A percentile compares a stretch with the other conserved stretches of the same genome.
Conservation (phyloP, 2,797 vertebrate genomes). For the Lagodon rhomboides region DNA sequence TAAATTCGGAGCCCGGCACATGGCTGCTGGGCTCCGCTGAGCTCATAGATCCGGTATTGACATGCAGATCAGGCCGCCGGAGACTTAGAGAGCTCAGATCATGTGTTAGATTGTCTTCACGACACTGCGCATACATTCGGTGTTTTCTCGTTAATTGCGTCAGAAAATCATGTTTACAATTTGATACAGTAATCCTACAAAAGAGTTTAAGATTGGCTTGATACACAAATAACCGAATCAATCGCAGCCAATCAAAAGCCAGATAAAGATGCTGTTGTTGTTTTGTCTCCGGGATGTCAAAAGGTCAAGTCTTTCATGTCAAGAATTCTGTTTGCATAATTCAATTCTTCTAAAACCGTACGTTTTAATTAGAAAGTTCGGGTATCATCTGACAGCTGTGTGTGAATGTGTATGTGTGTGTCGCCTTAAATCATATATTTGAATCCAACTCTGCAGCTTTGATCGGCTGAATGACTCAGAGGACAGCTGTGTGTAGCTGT, state of each 20-base stretch:
- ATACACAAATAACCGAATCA: conserved; percentile 21
- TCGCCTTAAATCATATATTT: not conserved
- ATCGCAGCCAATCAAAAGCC: not conserved
- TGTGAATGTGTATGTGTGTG: not conserved
- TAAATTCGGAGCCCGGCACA: conserved; percentile 61
- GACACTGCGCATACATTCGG: conserved; percentile 22
- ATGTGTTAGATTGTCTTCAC: conserved; percentile 40
- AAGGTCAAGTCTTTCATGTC: not conserved
- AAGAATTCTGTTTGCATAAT: not conserved
- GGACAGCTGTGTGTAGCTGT: not conserved
- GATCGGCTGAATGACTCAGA: conserved; percentile 9
- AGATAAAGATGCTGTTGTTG: not conserved
- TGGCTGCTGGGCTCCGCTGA: conserved; percentile 49
- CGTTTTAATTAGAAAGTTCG: not conserved
- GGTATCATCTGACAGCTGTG: not conserved
- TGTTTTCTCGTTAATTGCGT: conserved; percentile 46
- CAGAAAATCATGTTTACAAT: conserved; percentile 49
- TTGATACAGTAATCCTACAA: conserved; percentile 48
- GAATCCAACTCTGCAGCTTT: conserved; percentile 3
- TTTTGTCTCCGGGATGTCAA: not conserved
- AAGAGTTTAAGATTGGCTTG: conserved; percentile 12
- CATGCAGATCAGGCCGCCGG: conserved; percentile 58
- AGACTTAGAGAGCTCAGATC: conserved; percentile 50
- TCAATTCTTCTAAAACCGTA: not conserved
- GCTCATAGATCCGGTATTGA: conserved; percentile 56